A percentile compares a stretch with the other conserved stretches of the same genome.
Evolutionary conservation across 2,888 invertebrate genomes (phyloP).

Genomic region (Drosophila formosana): DNA sequence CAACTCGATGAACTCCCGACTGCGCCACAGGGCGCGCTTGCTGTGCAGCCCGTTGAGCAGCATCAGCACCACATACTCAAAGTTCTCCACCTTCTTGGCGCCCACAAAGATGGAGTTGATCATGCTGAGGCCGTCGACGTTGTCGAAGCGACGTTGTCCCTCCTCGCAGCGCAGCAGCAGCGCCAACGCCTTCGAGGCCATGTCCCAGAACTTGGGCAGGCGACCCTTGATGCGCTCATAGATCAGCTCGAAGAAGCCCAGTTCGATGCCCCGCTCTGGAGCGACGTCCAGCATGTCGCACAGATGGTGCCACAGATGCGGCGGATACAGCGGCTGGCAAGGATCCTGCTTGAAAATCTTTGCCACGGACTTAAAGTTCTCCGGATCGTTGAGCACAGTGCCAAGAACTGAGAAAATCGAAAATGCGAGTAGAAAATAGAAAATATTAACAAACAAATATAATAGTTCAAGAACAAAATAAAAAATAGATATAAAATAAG

Average conservation of each 20-base stretch:
- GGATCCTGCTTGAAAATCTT: conserved; percentile 62
- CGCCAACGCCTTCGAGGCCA: conserved; percentile 81
- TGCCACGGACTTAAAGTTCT: conserved; percentile 52
- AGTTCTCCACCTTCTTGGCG: conserved; percentile 43
- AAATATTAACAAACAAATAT: neutral
- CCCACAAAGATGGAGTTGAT: conserved; percentile 65
- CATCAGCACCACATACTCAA: conserved; percentile 71
- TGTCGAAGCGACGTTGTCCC: conserved; percentile 75
- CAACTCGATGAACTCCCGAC: conserved; percentile 78
- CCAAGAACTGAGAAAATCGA: conserved; percentile 39
- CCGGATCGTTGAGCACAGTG: conserved; percentile 47
- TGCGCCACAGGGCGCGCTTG: conserved; percentile 77
- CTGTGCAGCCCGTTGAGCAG: conserved; percentile 78
- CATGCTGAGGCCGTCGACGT: conserved; percentile 69
- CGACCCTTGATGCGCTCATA: conserved; percentile 59
- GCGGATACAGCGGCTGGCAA: conserved; percentile 58
- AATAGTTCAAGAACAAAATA: too few species aligned
- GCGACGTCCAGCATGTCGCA: conserved; percentile 73
- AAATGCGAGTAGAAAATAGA: neutral
- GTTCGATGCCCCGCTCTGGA: conserved; percentile 74
- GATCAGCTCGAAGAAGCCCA: conserved; percentile 81
- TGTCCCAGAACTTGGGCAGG: conserved; percentile 64
- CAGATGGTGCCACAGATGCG: conserved; percentile 77
- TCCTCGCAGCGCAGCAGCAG: conserved; percentile 79
- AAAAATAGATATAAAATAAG: neutral